Evolutionary conservation across 2,888 invertebrate species (phyloP), one percentile per base, ranked within the genome.

Genomic region (Labia minor): DNA sequence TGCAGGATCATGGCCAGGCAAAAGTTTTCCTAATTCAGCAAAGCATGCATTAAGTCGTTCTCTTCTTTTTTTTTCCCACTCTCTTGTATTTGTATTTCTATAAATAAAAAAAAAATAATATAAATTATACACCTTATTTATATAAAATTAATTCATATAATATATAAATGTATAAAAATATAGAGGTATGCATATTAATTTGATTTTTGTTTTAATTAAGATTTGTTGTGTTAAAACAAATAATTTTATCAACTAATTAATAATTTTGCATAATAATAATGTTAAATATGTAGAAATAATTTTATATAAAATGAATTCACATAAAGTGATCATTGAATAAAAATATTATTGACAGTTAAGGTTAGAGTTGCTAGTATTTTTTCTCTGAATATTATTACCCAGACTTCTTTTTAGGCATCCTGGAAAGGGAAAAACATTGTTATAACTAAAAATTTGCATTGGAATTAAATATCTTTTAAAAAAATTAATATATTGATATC

Each of bases 1-100:
- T 1, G 72, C 70, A 1, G 74, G 72, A 70, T 77, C 76, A 69
- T 76, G 75, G 66, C 74, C 72, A n/a, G 83, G 83, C 65, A 83
- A 72, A 64, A 81, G 75, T 72, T 81, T 80, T 65, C 78, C 77
- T 66, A 83, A 74, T 4, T 77, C 77, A 69, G 76, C 76, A 75
- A 83, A 83, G 62, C 78, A 79, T 14, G 78, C 75, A 72, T 86
- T 87, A 74, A 87, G 82, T 75, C 86, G 84, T 72, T 83, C 82
- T 73, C 87, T 80, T 73, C 87, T 80, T 73, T 85, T 83, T 73
- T 85, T 82, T 78, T 87, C 87, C 87, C 87, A 88, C 79, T 85
- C 83, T 18, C 67, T 62, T 16, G 62, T 64, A 62, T 69, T 67
- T 16, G n/a, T 10, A 61, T 49, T 49, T 49, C 49, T 49, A 49